Evolutionary conservation across 1,140 invertebrate genomes (phyloP).

Genomic region (Halesus radiatus): DNA sequence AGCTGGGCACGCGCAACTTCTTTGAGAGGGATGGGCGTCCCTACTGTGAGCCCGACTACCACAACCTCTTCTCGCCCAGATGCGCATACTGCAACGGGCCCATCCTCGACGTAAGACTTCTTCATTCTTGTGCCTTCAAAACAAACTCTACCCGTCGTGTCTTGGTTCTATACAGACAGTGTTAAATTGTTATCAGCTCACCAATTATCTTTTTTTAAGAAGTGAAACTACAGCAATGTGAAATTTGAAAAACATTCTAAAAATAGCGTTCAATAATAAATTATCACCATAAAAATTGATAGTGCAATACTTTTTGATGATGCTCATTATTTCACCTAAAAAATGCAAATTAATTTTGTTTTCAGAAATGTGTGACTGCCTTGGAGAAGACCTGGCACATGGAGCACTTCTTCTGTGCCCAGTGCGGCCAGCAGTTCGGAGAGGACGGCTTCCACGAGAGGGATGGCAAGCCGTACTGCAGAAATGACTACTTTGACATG

Average conservation of each 20-base stretch:
- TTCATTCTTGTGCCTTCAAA: conserved; percentile 4
- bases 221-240: background rate
- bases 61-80: conserved; percentile 97
- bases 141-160: background rate
- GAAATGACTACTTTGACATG: conserved; percentile 97
- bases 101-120: conserved; percentile 90
- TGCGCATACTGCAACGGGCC: conserved; percentile 99
- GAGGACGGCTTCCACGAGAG: conserved; percentile 97
- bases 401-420: conserved; percentile 99
- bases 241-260: no score
- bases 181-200: background rate
- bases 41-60: conserved; percentile 98
- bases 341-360: conserved; percentile 52
- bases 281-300: no score
- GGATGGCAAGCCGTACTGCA: conserved; percentile 94
- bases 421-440: conserved; percentile 96
- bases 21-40: conserved; percentile 97
- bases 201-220: background rate
- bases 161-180: conserved; percentile 23
- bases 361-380: conserved; percentile 98
- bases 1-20: conserved; percentile 97
- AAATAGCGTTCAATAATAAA: no score
- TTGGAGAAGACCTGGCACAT: conserved; percentile 99
- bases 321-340: background rate
- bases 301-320: no score